phyloP scores from a whole-genome alignment of 2,113 vertebrate species.

The Corythoichthys intestinalis region DNA sequence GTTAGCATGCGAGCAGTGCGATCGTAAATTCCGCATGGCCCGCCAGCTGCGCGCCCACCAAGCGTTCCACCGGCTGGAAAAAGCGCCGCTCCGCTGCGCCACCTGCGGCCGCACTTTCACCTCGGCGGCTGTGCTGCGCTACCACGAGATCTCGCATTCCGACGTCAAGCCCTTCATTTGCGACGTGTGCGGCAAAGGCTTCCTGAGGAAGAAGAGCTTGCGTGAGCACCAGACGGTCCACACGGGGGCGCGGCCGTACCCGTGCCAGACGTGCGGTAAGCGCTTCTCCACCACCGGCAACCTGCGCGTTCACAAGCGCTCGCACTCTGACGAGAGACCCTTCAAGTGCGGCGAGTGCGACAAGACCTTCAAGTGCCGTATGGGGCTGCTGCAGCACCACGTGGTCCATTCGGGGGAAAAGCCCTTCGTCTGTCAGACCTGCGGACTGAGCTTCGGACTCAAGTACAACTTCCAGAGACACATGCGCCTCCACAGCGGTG shows the following conservation, averaged over 20 bases:
- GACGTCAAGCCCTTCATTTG: slow-evolving; percentile 59
- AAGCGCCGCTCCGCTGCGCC: slow-evolving; percentile 31
- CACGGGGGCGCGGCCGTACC: slow-evolving; percentile 51
- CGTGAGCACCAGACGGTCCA: slow-evolving; percentile 59
- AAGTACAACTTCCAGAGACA: slow-evolving; percentile 69
- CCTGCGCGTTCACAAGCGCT: slow-evolving; percentile 57
- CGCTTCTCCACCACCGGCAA: slow-evolving; percentile 59
- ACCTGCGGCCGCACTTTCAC: slow-evolving; percentile 48
- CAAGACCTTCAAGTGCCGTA: slow-evolving; percentile 60
- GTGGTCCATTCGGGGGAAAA: slow-evolving; percentile 60
- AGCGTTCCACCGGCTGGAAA: slow-evolving; percentile 32
- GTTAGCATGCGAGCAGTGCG: slow-evolving; percentile 50
- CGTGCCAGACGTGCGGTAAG: slow-evolving; percentile 50
- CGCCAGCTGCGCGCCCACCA: slow-evolving; percentile 51
- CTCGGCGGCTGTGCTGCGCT: slow-evolving; percentile 34
- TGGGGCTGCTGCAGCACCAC: slow-evolving; percentile 60
- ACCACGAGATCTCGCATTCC: slow-evolving; percentile 46
- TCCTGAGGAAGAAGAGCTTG: slow-evolving; percentile 57
- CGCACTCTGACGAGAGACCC: slow-evolving; percentile 57
- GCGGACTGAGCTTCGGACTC: slow-evolving; percentile 52
- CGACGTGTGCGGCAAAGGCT: slow-evolving; percentile 55
- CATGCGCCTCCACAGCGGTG: slow-evolving; percentile 55
- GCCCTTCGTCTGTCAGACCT: slow-evolving; percentile 54
- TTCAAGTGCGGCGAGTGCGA: slow-evolving; percentile 48
- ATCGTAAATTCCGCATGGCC: slow-evolving; percentile 41